phyloP scores from a whole-genome alignment of 1,140 invertebrate species.

The Eulimnadia texana region DNA sequence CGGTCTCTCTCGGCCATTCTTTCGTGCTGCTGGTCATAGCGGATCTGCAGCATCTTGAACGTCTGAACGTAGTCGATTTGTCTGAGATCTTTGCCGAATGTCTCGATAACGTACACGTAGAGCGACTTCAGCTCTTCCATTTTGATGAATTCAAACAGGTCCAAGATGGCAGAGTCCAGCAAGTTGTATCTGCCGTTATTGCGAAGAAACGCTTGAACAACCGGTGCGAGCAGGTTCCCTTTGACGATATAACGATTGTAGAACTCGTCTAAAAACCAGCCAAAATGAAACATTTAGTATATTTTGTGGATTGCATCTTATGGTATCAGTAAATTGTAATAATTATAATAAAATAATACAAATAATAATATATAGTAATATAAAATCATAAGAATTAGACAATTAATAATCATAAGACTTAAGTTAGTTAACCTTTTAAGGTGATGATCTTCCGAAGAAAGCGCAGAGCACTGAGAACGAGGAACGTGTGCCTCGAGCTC shows the following conservation, averaged over 20 bases:
- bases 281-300: no score
- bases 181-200: slow-evolving; percentile 98
- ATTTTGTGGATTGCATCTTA: no score
- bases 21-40: slow-evolving; percentile 90
- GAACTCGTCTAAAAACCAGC: slow-evolving; percentile 94
- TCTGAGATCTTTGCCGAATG: slow-evolving; percentile 84
- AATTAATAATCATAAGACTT: background rate
- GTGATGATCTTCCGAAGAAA: slow-evolving; percentile 29
- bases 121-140: slow-evolving; percentile 88
- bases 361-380: no score
- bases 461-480: slow-evolving; percentile 56
- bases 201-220: slow-evolving; percentile 87
- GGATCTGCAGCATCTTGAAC: slow-evolving; percentile 77
- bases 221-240: slow-evolving; percentile 84
- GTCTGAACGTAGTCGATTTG: slow-evolving; percentile 93
- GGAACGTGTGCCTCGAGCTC: slow-evolving; percentile 95
- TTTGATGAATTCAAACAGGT: slow-evolving; percentile 98
- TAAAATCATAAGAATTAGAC: no score
- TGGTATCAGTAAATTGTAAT: slow-evolving; percentile 43
- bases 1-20: slow-evolving; percentile 69
- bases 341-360: slow-evolving; percentile 14
- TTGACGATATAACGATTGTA: slow-evolving; percentile 95
- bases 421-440: slow-evolving; percentile 1
- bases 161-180: slow-evolving; percentile 94
- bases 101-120: slow-evolving; percentile 85